Percentiles rank a stretch among this genome's conserved stretches.
Conservation (phyloP, 2,888 invertebrate genomes). For the Dolomedes plantarius region DNA sequence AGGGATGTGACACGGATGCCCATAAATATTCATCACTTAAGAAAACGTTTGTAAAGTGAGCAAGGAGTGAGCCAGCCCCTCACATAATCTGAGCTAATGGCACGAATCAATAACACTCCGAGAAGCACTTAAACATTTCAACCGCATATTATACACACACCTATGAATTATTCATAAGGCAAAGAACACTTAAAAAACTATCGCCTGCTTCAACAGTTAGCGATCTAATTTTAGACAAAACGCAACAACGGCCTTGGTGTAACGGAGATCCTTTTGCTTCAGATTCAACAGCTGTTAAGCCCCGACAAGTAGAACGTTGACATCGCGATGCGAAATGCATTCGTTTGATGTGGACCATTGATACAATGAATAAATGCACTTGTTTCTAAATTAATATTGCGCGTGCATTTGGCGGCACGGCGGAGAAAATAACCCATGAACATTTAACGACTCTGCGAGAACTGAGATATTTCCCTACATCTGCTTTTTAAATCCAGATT, state of each 20-base stretch:
- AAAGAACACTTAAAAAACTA: too few species aligned
- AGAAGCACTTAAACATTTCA: background rate
- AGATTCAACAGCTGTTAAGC: background rate
- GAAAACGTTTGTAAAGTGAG: too few species aligned
- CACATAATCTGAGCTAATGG: too few species aligned
- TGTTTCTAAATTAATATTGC: background rate
- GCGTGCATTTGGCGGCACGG: too few species aligned
- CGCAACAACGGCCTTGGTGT: background rate
- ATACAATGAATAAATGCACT: background rate
- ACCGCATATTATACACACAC: background rate
- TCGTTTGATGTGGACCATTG: background rate
- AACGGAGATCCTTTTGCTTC: conserved; percentile 6
- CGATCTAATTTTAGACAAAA: background rate
- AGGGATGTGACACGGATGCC: too few species aligned
- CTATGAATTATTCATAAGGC: background rate
- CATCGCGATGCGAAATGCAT: background rate
- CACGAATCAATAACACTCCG: background rate
- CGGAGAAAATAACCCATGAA: too few species aligned
- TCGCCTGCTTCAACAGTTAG: background rate
- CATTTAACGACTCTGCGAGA: too few species aligned
- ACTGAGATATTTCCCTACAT: too few species aligned
- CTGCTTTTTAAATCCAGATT: too few species aligned
- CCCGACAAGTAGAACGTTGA: background rate
- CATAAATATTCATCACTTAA: too few species aligned
- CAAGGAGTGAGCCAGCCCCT: too few species aligned